Base-by-base conservation (phyloP, 2,797 vertebrate genomes). In the Sarcoramphus papa region DNA sequence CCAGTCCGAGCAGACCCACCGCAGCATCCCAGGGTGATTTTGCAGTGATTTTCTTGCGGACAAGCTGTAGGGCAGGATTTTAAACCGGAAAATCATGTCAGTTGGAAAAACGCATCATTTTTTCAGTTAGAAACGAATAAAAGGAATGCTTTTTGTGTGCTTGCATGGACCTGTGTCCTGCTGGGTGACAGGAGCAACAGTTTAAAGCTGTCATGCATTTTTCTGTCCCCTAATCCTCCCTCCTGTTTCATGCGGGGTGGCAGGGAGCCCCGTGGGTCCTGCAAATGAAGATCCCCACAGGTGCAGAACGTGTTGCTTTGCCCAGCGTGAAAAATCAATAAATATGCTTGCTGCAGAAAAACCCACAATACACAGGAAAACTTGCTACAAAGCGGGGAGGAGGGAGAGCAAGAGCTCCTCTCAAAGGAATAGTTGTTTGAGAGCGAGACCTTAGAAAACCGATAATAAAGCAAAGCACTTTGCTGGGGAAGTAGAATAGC, bases 321-420 rank as follows among this genome's bases (percentile, higher is more conserved):
- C 88, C 93, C 77, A 4, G 73, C 50, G 56, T 77, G 84, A 95
- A 82, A 94, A 93, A 95, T 96, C 92, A 54, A 92, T 95, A 91
- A 70, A 94, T 88, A 86, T 16, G 56, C 53, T 96, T 37, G 51
- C 62, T 79, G 82, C 0, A 65, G 37, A 70, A 88, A 56, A 75
- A 2, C 2, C 15, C 59, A 48, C 40, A 45, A 48, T 59, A 63
- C 17, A 23, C 22, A 24, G 78, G 33, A 68, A 94, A 95, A 82
- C 72, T 93, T 43, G 48, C 35, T 88, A 51, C 43, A 47, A 84
- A 87, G 47, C 48, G 9, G 40, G 12, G 57, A 91, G 35, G 59
- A 86, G 33, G 57, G 90, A 95, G 85, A 87, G 78, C 78, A 79
- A 96, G 93, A 95, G 85, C 41, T 77, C 72, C 88, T 73, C 92